Conservation (phyloP, 1,140 invertebrate species). For the Holotrichia oblita region DNA sequence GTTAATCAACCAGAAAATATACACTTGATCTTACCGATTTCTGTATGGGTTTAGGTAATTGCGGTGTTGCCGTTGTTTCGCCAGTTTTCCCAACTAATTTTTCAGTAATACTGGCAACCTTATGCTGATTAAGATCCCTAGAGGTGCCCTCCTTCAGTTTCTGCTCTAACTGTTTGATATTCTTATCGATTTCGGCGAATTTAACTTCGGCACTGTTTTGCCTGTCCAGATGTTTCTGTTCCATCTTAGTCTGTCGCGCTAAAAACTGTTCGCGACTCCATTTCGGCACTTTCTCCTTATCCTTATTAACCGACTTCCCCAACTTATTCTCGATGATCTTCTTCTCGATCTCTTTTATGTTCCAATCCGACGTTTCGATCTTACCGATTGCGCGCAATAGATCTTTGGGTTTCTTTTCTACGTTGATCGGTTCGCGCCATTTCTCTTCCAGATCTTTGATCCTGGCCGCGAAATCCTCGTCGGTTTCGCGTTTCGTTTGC, state of each 20-base stretch:
- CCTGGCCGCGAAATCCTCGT: slow-evolving; percentile 77
- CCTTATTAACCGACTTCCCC: slow-evolving; percentile 71
- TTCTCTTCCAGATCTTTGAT: slow-evolving; percentile 76
- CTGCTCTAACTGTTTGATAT: slow-evolving; percentile 79
- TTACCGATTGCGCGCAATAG: slow-evolving; percentile 87
- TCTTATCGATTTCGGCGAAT: slow-evolving; percentile 81
- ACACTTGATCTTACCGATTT: slow-evolving; percentile 68
- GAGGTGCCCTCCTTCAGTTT: slow-evolving; percentile 82
- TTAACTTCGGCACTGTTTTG: slow-evolving; percentile 69
- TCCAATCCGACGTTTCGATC: slow-evolving; percentile 92
- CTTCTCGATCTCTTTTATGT: slow-evolving; percentile 89
- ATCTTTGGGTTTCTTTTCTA: slow-evolving; percentile 86
- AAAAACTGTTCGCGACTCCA: slow-evolving; percentile 90
- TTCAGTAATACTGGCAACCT: slow-evolving; percentile 88
- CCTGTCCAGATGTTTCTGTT: slow-evolving; percentile 69
- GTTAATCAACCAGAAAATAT: not conserved
- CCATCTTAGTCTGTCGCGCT: slow-evolving; percentile 81
- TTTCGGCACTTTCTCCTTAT: slow-evolving; percentile 84
- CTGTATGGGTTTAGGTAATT: slow-evolving; percentile 63
- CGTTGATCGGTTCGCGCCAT: slow-evolving; percentile 65
- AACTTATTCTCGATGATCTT: slow-evolving; percentile 88
- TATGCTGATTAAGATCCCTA: slow-evolving; percentile 79
- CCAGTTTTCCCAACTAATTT: slow-evolving; percentile 77
- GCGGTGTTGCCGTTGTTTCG: slow-evolving; percentile 43
- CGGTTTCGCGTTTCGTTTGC: slow-evolving; percentile 66